These are phyloP conservation scores for Theretra japonica DNA, from an alignment of 2,888 invertebrate genomes.

Conservation along the genomic window DNA sequence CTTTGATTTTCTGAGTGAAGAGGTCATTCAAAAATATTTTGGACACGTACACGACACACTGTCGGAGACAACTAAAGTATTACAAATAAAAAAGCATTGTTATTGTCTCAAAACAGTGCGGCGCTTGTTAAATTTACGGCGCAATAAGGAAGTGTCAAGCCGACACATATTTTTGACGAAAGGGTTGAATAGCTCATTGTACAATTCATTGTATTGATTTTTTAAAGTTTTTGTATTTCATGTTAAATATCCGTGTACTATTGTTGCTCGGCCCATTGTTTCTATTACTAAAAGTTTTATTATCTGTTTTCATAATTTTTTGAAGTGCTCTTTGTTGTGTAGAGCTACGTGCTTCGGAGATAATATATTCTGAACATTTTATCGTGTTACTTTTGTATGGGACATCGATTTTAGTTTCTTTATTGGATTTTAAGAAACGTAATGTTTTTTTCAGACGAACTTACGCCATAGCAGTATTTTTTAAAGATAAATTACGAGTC, in stretches of 20 bases:
- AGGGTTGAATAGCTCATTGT: slow-evolving; percentile 81
- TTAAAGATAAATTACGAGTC: background rate
- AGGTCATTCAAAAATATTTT: slow-evolving; percentile 36
- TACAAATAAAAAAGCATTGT: slow-evolving; percentile 52
- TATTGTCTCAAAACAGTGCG: slow-evolving; percentile 58
- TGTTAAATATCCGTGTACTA: slow-evolving; percentile 65
- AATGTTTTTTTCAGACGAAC: too few relatives aligned
- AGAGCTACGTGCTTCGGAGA: slow-evolving; percentile 37
- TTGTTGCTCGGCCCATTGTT: slow-evolving; percentile 74
- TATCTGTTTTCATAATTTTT: slow-evolving; percentile 74
- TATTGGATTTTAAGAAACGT: background rate
- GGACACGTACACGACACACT: slow-evolving; percentile 46
- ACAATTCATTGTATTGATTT: slow-evolving; percentile 65
- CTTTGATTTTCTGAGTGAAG: slow-evolving; percentile 2
- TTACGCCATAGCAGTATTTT: background rate
- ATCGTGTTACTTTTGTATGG: slow-evolving; percentile 4
- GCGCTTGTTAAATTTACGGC: slow-evolving; percentile 74
- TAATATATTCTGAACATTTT: slow-evolving; percentile 17
- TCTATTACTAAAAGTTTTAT: slow-evolving; percentile 63
- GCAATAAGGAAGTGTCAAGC: slow-evolving; percentile 82
- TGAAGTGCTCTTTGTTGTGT: slow-evolving; percentile 60
- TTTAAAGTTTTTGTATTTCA: slow-evolving; percentile 48
- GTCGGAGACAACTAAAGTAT: slow-evolving; percentile 46
- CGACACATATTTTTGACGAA: slow-evolving; percentile 78
- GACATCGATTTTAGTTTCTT: slow-evolving; percentile 12